Evolutionary conservation across 1,140 invertebrate genomes (phyloP).

Genomic region (Tetramorium alpestre): DNA sequence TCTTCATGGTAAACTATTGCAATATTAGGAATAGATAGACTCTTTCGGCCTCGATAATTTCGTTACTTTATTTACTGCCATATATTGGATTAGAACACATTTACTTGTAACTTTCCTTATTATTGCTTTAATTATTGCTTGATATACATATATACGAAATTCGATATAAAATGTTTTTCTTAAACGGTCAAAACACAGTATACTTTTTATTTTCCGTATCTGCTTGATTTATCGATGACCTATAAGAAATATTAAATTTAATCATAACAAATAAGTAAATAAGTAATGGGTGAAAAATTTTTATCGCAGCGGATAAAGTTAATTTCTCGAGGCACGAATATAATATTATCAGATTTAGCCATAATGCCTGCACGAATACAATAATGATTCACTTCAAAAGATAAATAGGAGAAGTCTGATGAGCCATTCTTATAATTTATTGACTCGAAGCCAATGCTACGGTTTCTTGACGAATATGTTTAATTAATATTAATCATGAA

Average conservation of each 20-base stretch:
- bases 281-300: not conserved
- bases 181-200: slow-evolving; percentile 3
- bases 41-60: slow-evolving; percentile 30
- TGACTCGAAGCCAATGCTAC: slow-evolving; percentile 24
- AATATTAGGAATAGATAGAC: slow-evolving; percentile 34
- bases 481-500: slow-evolving; percentile 39
- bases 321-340: slow-evolving; percentile 12
- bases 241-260: slow-evolving; percentile 10
- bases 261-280: not conserved
- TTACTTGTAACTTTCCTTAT: not conserved
- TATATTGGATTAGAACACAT: not conserved
- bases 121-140: not conserved
- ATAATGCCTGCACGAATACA: slow-evolving; percentile 21
- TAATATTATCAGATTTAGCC: slow-evolving; percentile 49
- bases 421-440: slow-evolving; percentile 63
- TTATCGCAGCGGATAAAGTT: slow-evolving; percentile 4
- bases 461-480: slow-evolving; percentile 41
- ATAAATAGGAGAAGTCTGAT: slow-evolving; percentile 20
- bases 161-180: not conserved
- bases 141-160: not conserved
- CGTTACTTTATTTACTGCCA: slow-evolving; percentile 1
- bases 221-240: not conserved
- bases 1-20: slow-evolving; percentile 8
- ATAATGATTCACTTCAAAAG: slow-evolving; percentile 24
- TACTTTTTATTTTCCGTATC: not conserved